A percentile compares a stretch with the other conserved stretches of the same genome.
Evolutionary conservation across 2,888 invertebrate genomes (phyloP).

Genomic region (Standfussiana lucernea): DNA sequence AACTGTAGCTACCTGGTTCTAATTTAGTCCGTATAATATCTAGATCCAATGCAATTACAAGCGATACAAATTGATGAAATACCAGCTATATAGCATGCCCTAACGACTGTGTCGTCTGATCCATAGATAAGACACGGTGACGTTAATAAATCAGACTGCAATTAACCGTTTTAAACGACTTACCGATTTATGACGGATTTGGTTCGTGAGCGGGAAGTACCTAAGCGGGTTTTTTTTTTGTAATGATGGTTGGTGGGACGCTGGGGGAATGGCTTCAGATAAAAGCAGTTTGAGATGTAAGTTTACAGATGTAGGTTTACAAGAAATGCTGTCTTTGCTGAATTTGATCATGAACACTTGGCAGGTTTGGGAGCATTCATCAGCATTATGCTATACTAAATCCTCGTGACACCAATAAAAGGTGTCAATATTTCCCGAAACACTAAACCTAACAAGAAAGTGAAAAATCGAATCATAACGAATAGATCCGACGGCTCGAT

Average conservation of each 20-base stretch:
- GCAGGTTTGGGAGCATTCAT: background rate
- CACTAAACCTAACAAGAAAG: conserved; percentile 56
- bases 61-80: conserved; percentile 76
- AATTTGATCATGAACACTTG: conserved; percentile 7
- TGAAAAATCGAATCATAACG: conserved; percentile 81
- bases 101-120: conserved; percentile 69
- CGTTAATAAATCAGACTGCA: conserved; percentile 78
- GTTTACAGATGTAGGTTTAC: no score
- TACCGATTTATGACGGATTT: conserved; percentile 71
- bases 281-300: background rate
- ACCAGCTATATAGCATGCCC: conserved; percentile 54
- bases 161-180: conserved; percentile 75
- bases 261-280: conserved; percentile 19
- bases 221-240: conserved; percentile 8
- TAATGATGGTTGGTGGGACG: background rate
- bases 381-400: no score
- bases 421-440: conserved; percentile 43
- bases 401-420: conserved; percentile 22
- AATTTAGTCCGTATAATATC: conserved; percentile 24
- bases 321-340: background rate
- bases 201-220: conserved; percentile 39
- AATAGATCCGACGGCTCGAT: conserved; percentile 82
- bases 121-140: conserved; percentile 75
- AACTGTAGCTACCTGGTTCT: conserved; percentile 31
- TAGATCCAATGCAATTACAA: conserved; percentile 67